phyloP scores from a whole-genome alignment of 2,113 vertebrate genomes.

The Thryonomys swinderianus region DNA sequence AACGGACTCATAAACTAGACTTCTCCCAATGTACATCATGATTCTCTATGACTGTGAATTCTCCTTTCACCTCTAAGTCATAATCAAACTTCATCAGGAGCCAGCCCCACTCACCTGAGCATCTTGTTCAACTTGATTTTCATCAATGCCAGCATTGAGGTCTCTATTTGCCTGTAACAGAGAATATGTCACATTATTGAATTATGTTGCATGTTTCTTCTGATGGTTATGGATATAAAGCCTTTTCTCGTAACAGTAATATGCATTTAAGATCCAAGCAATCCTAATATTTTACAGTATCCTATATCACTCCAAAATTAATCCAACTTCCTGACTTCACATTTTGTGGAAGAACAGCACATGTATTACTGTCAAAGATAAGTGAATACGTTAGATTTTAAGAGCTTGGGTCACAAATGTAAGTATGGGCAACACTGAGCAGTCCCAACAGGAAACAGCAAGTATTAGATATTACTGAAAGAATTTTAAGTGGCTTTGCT shows the following conservation, averaged over 20 bases:
- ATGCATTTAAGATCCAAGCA: neutral
- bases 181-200: neutral
- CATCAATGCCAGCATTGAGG: constrained; percentile 86
- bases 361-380: neutral
- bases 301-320: neutral
- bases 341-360: neutral
- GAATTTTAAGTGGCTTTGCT: neutral
- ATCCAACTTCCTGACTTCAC: neutral
- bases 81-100: neutral
- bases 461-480: neutral
- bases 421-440: neutral
- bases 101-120: constrained; percentile 90
- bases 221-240: neutral
- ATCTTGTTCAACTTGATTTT: constrained; percentile 91
- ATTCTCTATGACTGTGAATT: neutral
- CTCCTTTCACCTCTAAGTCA: neutral
- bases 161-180: constrained; percentile 91
- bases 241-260: neutral
- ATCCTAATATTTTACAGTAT: neutral
- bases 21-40: no score
- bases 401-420: neutral
- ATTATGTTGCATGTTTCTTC: neutral
- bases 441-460: neutral
- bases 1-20: neutral
- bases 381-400: neutral